A percentile compares a stretch with the other conserved stretches of the same genome.
phyloP scores from a whole-genome alignment of 2,797 vertebrate genomes.

The Pseudochaenichthys georgianus region DNA sequence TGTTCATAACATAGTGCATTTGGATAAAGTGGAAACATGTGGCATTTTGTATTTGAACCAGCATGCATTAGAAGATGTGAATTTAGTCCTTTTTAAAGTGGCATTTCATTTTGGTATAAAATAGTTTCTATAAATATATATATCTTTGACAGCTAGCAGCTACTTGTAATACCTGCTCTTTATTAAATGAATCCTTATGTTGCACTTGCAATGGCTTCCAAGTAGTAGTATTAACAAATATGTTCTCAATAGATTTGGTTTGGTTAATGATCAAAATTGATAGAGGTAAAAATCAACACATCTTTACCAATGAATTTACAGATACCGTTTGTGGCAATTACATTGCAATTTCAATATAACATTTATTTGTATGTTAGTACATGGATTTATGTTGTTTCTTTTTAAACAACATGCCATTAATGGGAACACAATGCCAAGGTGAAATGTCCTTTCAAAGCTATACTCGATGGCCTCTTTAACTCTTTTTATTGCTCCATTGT shows the following conservation, averaged over 20 bases:
- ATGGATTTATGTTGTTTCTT: background rate
- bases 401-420: background rate
- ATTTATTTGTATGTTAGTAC: background rate
- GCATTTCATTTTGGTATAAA: constrained; percentile 51
- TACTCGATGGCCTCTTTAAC: constrained; percentile 49
- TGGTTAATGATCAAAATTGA: background rate
- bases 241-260: constrained; percentile 10
- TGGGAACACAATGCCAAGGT: constrained; percentile 19
- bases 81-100: constrained; percentile 59
- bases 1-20: constrained; percentile 43
- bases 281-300: background rate
- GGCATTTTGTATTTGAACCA: constrained; percentile 41
- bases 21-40: constrained; percentile 42
- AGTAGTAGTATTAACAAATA: background rate
- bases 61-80: constrained; percentile 46
- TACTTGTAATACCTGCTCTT: constrained; percentile 54
- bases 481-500: constrained; percentile 46
- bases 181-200: constrained; percentile 45
- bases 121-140: constrained; percentile 55
- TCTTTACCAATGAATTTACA: background rate
- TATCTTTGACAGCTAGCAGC: constrained; percentile 38
- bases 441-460: constrained; percentile 8
- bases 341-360: background rate
- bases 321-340: background rate
- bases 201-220: constrained; percentile 10